Evolutionary conservation across 2,797 vertebrate genomes (phyloP), one percentile per base, ranked within the genome.

Genomic region (Manis pentadactyla): DNA sequence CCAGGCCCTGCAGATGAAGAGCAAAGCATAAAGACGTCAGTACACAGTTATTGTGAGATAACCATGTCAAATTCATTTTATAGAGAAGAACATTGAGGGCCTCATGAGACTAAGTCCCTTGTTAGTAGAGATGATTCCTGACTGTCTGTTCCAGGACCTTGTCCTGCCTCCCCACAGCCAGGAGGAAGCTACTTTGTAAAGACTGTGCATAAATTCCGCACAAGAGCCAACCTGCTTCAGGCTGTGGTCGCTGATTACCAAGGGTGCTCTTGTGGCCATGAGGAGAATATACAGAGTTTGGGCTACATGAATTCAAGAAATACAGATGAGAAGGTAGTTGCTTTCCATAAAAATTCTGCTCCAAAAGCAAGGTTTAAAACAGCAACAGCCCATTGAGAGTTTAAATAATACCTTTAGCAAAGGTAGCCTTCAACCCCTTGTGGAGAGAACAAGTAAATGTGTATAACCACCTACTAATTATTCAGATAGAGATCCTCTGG

Each of bases 361-460:
- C 86, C 75, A 51, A 66, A 82, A 83, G 25, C 73, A 84, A 83
- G 46, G 7, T 21, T 86, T 53, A 63, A 92, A 79, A 77, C 57
- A 73, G 77, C 69, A 78, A 46, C 61, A n/a, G 19, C 29, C 61
- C 6, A 5, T 0, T 73, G 42, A 94, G 85, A 53, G 31, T 94
- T 96, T 71, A 68, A 87, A 61, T 64, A 59, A 75, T 77, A 39
- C 21, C 63, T 88, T 78, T 85, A 93, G n/a, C 51, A 95, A 71
- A 95, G 79, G 13, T 39, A 88, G 75, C 46, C 74, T 89, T 79
- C 83, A 69, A 21, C 4, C 42, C n/a, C 77, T 71, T 27, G 0
- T 77, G 73, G 49, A 15, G 31, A 96, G 57, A 82, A 66, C 21
- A 92, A 34, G 23, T 39, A 37, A 92, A 78, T 94, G 55, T 3